Conservation (phyloP, 2,888 invertebrate genomes). For the Rhodophaea formosa region DNA sequence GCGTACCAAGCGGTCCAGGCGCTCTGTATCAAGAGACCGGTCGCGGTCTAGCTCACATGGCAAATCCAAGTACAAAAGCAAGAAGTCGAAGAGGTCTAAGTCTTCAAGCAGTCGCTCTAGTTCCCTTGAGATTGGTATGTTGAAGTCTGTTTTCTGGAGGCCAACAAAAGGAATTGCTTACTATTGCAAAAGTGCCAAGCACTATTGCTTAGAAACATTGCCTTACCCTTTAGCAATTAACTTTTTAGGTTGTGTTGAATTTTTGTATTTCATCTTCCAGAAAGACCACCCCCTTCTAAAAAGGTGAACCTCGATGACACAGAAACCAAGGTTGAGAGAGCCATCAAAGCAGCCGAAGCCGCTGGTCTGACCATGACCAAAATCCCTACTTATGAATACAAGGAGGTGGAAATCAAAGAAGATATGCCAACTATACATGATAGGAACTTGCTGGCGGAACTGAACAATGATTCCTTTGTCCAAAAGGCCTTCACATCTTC, state of each 20-base stretch:
- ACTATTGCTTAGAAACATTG: too few species aligned
- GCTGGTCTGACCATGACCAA: slow-evolving; percentile 75
- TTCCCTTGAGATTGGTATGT: slow-evolving; percentile 65
- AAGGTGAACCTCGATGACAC: slow-evolving; percentile 64
- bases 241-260: neutral
- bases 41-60: slow-evolving; percentile 62
- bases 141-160: neutral
- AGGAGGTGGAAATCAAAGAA: slow-evolving; percentile 70
- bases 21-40: slow-evolving; percentile 42
- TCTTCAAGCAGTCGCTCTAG: slow-evolving; percentile 63
- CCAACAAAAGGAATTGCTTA: too few species aligned
- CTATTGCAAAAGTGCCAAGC: too few species aligned
- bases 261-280: slow-evolving; percentile 40
- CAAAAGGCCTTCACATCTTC: slow-evolving; percentile 82
- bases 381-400: slow-evolving; percentile 74
- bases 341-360: slow-evolving; percentile 76
- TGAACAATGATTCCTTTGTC: slow-evolving; percentile 86
- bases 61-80: slow-evolving; percentile 55
- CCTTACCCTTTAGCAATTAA: too few species aligned
- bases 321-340: slow-evolving; percentile 69
- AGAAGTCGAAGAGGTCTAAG: slow-evolving; percentile 56
- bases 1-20: slow-evolving; percentile 47
- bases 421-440: slow-evolving; percentile 80
- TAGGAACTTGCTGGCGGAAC: slow-evolving; percentile 83
- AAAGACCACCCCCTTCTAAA: slow-evolving; percentile 39